These are phyloP conservation scores for Scytalopus superciliaris DNA, from an alignment of 2,113 vertebrate genomes.

Conservation along the genomic window DNA sequence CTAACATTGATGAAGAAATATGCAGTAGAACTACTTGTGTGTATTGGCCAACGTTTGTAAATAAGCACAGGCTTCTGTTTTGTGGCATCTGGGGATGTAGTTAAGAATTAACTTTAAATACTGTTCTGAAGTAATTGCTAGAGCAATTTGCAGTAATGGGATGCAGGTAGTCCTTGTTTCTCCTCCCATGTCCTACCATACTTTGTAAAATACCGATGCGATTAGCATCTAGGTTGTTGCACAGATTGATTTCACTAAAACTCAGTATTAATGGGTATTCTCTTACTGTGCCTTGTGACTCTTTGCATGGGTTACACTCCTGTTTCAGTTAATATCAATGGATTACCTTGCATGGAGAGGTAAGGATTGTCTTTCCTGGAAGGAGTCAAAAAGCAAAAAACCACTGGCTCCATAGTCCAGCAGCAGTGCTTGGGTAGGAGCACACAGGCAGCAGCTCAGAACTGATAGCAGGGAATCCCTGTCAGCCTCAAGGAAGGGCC, in stretches of 20 bases:
- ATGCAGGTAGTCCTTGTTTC: neutral
- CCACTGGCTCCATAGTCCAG: neutral
- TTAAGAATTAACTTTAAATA: neutral
- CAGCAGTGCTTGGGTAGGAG: neutral
- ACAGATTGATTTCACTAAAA: neutral
- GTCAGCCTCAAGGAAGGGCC: neutral
- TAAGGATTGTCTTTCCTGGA: neutral
- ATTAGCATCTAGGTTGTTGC: neutral
- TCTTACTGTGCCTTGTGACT: neutral
- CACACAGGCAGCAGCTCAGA: neutral
- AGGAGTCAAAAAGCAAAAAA: neutral
- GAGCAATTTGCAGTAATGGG: neutral
- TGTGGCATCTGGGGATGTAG: neutral
- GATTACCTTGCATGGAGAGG: neutral
- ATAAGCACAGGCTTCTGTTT: neutral
- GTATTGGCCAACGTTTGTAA: neutral
- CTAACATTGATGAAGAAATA: constrained; percentile 22
- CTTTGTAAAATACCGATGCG: neutral
- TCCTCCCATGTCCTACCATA: neutral
- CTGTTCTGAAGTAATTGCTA: neutral
- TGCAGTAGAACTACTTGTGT: neutral
- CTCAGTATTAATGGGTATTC: neutral
- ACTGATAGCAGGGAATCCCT: neutral
- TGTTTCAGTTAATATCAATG: neutral
- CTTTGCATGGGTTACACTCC: neutral